Conservation (phyloP, 2,797 vertebrate genomes). For the Arnoldichthys spilopterus region DNA sequence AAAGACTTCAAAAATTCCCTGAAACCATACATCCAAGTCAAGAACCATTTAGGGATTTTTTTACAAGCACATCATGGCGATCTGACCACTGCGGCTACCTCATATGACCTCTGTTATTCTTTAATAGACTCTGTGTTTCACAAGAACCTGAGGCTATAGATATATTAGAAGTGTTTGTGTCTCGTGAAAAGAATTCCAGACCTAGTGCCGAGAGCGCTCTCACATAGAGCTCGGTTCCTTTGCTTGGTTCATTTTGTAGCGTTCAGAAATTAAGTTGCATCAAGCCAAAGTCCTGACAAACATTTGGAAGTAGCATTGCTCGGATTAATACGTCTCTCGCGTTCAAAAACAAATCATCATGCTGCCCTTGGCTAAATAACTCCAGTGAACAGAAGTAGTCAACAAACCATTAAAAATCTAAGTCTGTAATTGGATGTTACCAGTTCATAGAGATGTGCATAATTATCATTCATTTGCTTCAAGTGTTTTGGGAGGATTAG, state of each 20-base stretch:
- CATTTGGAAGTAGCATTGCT: slow-evolving; percentile 15
- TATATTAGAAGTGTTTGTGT: not conserved
- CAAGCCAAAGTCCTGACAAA: slow-evolving; percentile 26
- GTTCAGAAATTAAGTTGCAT: not conserved
- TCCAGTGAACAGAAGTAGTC: slow-evolving; percentile 31
- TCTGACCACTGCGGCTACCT: not conserved
- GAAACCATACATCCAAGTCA: not conserved
- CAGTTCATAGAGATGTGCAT: slow-evolving; percentile 42
- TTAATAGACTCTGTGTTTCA: slow-evolving; percentile 1
- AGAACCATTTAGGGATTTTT: not conserved
- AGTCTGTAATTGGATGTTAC: slow-evolving; percentile 34
- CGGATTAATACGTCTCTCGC: slow-evolving; percentile 22
- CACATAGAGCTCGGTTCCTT: not conserved
- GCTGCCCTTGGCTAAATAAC: slow-evolving; percentile 30
- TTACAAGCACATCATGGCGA: not conserved
- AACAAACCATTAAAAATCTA: slow-evolving; percentile 38
- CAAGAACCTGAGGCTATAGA: slow-evolving; percentile 1
- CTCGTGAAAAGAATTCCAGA: not conserved
- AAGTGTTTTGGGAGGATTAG: slow-evolving; percentile 68
- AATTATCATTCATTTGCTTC: slow-evolving; percentile 55
- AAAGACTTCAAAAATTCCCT: no score
- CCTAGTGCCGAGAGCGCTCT: not conserved
- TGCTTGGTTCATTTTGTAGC: not conserved
- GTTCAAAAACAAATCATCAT: slow-evolving; percentile 23
- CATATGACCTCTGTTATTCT: slow-evolving; percentile 4